phyloP scores from a whole-genome alignment of 2,113 vertebrate genomes.

The Myodes glareolus region DNA sequence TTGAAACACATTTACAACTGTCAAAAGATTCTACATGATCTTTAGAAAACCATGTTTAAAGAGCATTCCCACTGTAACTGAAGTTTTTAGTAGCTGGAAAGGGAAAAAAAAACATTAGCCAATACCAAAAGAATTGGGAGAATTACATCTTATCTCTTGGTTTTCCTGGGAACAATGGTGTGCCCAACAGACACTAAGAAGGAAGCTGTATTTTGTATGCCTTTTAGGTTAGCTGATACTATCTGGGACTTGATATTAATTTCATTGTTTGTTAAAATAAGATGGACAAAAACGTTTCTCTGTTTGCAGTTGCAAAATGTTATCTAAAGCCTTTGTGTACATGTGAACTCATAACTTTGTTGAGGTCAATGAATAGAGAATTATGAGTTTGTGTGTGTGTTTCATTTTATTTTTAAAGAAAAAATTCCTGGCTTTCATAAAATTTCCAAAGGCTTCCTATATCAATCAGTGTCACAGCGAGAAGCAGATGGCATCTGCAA shows the following conservation, averaged over 20 bases:
- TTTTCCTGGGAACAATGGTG: conserved; percentile 49
- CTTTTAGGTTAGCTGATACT: conserved; percentile 43
- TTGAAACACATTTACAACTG: conserved; percentile 70
- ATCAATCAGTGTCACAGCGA: conserved; percentile 53
- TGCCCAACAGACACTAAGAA: conserved; percentile 35
- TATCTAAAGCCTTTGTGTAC: not conserved
- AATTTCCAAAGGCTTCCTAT: conserved; percentile 28
- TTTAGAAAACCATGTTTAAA: conserved; percentile 45
- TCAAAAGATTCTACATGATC: conserved; percentile 60
- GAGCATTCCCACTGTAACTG: conserved; percentile 54
- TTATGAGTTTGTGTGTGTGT: not conserved
- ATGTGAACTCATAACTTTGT: not conserved
- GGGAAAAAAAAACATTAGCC: conserved; percentile 45
- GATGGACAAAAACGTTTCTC: conserved; percentile 19
- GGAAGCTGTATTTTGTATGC: conserved; percentile 21
- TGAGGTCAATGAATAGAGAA: conserved; percentile 15
- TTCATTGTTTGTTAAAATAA: conserved; percentile 61
- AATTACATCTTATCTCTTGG: conserved; percentile 58
- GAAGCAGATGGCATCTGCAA: conserved; percentile 55
- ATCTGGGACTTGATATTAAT: conserved; percentile 62
- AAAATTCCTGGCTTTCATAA: conserved; percentile 30
- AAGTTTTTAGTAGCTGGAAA: conserved; percentile 45
- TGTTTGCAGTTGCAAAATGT: conserved; percentile 43
- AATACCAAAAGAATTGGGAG: conserved; percentile 48
- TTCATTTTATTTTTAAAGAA: conserved; percentile 30